Evolutionary conservation across 2,888 invertebrate species (phyloP), one percentile per base, ranked within the genome.

Genomic region (Phortica magna): DNA sequence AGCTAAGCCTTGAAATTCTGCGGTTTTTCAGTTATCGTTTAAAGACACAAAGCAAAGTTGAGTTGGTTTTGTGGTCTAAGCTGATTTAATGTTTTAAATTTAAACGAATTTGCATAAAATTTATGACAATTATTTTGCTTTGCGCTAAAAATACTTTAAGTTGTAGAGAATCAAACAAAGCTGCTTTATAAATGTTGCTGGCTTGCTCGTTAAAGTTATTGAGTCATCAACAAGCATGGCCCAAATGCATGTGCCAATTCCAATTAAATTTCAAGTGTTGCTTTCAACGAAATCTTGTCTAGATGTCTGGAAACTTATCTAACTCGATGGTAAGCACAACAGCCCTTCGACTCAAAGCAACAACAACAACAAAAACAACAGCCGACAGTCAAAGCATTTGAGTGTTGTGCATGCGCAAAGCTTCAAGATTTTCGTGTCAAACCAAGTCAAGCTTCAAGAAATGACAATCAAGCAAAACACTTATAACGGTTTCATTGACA

Each of bases 401-500:
- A 61, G 17, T 10, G 19, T 48, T 17, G 61, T 22, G 31, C 31
- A 31, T 68, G 42, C 19, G 41, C 17, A 68, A 43, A 68, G 61
- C 31, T 61, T 61, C 61, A 61, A 61, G 61, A 48, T 48, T 48
- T 19, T 22, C 22, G 22, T 17, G 22, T 6, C 19, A 59, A 59
- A 61, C 6, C 17, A 61, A 61, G 22, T 5, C 61, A 61, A 61
- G 53, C 61, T 64, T 71, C 64, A 76, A 75, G 48, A 48, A 61
- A 61, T 61, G 61, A 61, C 61, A 61, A 61, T 61, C 19, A 61
- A 61, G 22, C 43, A 76, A 71, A 64, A 61, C 71, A 76, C 64
- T 76, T 71, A 71, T 71, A 71, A 71, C 71, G 71, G 61, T 75
- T 75, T 53, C 59, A 74, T 74, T 74, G 74, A 74, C 74, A 74